These are phyloP conservation scores for Myiotriccus ornatus DNA, from an alignment of 2,797 vertebrate species.

Conservation along the genomic window DNA sequence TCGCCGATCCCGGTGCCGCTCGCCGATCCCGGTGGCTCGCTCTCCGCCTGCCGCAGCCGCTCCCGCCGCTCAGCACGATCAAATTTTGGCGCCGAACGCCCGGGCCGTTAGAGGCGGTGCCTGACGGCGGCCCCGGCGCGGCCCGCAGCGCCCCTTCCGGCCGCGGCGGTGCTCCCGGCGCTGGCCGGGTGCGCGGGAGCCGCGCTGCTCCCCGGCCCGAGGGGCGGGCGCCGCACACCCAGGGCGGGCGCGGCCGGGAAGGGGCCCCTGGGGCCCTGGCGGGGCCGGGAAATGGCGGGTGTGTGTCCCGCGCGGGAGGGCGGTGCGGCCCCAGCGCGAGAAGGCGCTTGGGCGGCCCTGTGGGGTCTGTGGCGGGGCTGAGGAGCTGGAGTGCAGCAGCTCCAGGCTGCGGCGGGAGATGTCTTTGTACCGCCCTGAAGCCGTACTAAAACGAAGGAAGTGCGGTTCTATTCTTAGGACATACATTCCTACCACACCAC, in stretches of 20 bases:
- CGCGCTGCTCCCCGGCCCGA: too few species aligned
- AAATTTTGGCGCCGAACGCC: neutral
- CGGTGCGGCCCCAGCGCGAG: too few species aligned
- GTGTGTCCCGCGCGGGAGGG: too few species aligned
- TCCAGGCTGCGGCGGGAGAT: neutral
- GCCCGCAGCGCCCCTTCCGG: too few species aligned
- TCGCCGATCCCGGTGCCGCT: too few species aligned
- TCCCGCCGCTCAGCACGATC: accelerated
- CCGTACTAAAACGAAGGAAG: neutral
- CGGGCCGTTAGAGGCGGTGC: neutral
- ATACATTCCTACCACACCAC: neutral
- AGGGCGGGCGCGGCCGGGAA: too few species aligned
- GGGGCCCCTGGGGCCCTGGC: too few species aligned
- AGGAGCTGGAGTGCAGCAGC: accelerated
- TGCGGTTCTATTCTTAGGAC: accelerated
- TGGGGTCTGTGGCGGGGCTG: neutral
- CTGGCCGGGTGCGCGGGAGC: too few species aligned
- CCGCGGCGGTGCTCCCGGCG: too few species aligned
- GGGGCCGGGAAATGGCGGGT: too few species aligned
- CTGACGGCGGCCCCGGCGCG: neutral
- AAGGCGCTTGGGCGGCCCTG: too few species aligned
- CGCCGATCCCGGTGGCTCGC: accelerated
- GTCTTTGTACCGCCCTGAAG: neutral
- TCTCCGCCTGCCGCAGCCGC: accelerated
- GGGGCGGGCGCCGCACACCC: too few species aligned